phyloP scores from a whole-genome alignment of 2,113 vertebrate genomes.

The Notothenia coriiceps region DNA sequence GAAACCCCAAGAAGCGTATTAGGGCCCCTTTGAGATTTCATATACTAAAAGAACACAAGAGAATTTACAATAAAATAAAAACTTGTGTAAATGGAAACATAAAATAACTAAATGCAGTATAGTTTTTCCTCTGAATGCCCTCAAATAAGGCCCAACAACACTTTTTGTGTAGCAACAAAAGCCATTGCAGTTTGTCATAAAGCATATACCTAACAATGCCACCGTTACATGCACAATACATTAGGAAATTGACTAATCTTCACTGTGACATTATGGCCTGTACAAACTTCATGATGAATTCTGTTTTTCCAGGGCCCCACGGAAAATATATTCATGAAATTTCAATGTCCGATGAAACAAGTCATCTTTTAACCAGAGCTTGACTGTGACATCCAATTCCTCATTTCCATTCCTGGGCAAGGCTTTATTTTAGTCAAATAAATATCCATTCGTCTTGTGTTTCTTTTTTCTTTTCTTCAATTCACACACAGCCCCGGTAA shows the following conservation, averaged over 20 bases:
- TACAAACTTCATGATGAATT: conserved; percentile 84
- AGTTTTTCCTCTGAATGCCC: background rate
- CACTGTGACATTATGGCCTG: conserved; percentile 80
- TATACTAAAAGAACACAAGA: too few relatives aligned
- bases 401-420: conserved; percentile 77
- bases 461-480: conserved; percentile 41
- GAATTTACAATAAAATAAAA: too few relatives aligned
- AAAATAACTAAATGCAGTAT: too few relatives aligned
- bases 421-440: conserved; percentile 84
- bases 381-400: conserved; percentile 82
- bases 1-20: too few relatives aligned
- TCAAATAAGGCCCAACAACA: background rate
- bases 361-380: conserved; percentile 85
- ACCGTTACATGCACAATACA: conserved; percentile 67
- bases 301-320: conserved; percentile 74
- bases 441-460: conserved; percentile 83
- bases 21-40: too few relatives aligned
- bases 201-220: conserved; percentile 60
- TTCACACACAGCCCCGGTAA: conserved; percentile 72
- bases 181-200: conserved; percentile 4
- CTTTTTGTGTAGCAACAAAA: conserved; percentile 10
- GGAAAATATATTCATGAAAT: conserved; percentile 89
- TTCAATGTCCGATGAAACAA: conserved; percentile 85
- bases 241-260: conserved; percentile 83
- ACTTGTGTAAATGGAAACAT: too few relatives aligned